phyloP scores from a whole-genome alignment of 2,113 vertebrate species.

The Calcarius ornatus region DNA sequence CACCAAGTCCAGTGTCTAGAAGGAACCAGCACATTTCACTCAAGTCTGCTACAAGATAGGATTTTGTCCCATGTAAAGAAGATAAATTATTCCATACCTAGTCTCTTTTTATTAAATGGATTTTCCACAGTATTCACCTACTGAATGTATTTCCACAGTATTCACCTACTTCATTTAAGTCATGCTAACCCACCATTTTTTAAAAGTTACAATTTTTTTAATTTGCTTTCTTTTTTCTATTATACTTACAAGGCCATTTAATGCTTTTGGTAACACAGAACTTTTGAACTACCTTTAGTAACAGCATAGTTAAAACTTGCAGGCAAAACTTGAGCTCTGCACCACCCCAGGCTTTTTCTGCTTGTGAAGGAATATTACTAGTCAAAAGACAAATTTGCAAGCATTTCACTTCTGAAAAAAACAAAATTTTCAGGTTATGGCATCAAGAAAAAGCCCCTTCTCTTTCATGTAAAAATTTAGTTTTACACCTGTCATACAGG shows the following conservation, averaged over 20 bases:
- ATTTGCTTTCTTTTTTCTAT: neutral
- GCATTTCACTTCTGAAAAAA: neutral
- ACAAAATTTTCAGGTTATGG: neutral
- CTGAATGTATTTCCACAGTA: neutral
- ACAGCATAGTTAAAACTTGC: neutral
- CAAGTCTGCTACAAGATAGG: neutral
- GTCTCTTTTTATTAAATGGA: neutral
- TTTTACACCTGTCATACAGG: neutral
- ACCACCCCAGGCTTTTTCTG: neutral
- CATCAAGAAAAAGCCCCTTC: neutral
- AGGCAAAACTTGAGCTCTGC: neutral
- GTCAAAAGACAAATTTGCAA: neutral
- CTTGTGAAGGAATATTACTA: neutral
- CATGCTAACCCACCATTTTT: neutral
- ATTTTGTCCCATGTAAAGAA: neutral
- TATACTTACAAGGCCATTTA: neutral
- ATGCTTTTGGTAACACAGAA: neutral
- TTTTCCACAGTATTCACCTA: neutral
- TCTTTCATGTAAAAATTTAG: neutral
- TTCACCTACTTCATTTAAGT: neutral
- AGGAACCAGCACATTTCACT: neutral
- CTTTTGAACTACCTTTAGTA: neutral
- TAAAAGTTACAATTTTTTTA: fast-evolving
- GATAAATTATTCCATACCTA: neutral
- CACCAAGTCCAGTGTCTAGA: neutral